Evolutionary conservation across 2,888 invertebrate species (phyloP).

Genomic region (Operophtera brumata): DNA sequence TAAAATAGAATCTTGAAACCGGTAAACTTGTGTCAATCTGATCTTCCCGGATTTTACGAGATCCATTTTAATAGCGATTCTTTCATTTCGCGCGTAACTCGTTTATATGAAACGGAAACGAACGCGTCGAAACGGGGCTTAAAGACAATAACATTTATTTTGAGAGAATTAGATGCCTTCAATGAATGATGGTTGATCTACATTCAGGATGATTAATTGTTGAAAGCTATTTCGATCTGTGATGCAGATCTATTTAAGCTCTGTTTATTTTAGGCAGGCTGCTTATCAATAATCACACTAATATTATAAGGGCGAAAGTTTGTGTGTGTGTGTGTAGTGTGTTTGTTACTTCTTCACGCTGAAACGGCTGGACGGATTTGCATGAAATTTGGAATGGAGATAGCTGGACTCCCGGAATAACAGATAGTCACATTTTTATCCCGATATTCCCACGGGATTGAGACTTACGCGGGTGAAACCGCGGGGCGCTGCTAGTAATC

Average conservation of each 20-base stretch:
- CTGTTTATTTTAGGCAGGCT: neutral
- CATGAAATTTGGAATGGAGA: too few relatives aligned
- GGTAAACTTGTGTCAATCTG: conserved; percentile 48
- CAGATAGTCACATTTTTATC: too few relatives aligned
- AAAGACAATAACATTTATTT: conserved; percentile 25
- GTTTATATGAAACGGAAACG: conserved; percentile 29
- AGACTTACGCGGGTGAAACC: too few relatives aligned
- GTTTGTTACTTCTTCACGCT: too few relatives aligned
- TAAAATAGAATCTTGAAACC: conserved; percentile 50
- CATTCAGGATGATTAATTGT: conserved; percentile 18
- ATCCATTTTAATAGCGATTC: conserved; percentile 39
- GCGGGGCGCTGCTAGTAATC: too few relatives aligned
- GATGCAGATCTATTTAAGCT: conserved; percentile 5
- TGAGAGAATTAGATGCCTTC: conserved; percentile 18
- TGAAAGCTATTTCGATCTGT: conserved; percentile 13
- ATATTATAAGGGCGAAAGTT: too few relatives aligned
- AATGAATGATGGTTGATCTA: conserved; percentile 24
- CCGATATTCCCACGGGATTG: too few relatives aligned
- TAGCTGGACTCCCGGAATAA: too few relatives aligned
- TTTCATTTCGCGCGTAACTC: conserved; percentile 28
- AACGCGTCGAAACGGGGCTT: conserved; percentile 19
- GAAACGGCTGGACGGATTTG: too few relatives aligned
- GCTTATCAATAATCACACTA: too few relatives aligned
- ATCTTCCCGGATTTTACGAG: conserved; percentile 46
- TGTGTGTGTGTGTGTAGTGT: too few relatives aligned